Conservation (phyloP, 2,113 vertebrate genomes). For the Scolopax mira region DNA sequence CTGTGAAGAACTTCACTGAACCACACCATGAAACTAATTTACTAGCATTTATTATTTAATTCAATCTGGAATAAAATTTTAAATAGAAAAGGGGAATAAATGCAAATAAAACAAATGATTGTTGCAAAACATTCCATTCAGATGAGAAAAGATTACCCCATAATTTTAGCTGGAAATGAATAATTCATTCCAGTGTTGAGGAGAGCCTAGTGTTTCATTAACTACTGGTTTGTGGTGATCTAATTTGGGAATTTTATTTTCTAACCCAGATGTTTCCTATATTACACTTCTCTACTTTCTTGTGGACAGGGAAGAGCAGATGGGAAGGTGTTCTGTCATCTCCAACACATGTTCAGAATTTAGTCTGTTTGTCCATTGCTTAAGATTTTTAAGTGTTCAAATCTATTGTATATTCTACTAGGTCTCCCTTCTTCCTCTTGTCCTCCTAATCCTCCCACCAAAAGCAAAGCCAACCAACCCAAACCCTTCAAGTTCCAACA, state of each 20-base stretch:
- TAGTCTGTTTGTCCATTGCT: neutral
- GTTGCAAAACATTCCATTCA: constrained; percentile 23
- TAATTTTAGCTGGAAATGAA: constrained; percentile 16
- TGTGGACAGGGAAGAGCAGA: neutral
- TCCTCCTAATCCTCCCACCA: neutral
- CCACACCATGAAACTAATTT: neutral
- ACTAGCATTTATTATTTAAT: neutral
- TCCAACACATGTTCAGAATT: neutral
- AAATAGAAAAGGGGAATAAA: neutral
- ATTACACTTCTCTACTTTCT: neutral
- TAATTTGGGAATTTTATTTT: constrained; percentile 62
- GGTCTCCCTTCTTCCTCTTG: neutral
- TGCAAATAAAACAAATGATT: constrained; percentile 22
- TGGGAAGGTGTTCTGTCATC: neutral
- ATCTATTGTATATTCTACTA: neutral
- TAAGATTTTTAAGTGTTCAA: neutral
- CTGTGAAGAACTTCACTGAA: neutral
- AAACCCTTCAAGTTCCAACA: neutral
- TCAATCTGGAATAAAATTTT: neutral
- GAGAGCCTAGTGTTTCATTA: constrained; percentile 19
- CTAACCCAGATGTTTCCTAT: constrained; percentile 54
- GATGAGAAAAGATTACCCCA: constrained; percentile 13
- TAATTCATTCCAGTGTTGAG: constrained; percentile 1
- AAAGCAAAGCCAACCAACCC: neutral
- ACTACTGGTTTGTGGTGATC: constrained; percentile 34